phyloP scores from a whole-genome alignment of 2,888 invertebrate genomes.

The Asteroscopus sphinx region DNA sequence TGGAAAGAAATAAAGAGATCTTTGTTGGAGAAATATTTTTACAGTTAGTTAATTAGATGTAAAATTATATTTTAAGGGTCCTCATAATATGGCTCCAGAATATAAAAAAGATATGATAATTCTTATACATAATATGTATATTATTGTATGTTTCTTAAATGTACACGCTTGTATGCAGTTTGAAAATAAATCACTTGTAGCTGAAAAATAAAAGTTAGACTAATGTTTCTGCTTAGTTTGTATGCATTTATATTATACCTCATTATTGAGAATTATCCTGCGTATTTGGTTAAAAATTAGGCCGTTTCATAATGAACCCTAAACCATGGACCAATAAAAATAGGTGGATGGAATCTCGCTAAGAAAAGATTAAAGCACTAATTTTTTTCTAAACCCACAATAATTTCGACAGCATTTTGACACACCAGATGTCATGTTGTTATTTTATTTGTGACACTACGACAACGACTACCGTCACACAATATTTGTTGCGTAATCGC shows the following conservation, averaged over 20 bases:
- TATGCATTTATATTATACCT: slow-evolving; percentile 65
- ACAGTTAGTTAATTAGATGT: slow-evolving; percentile 64
- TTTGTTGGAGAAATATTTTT: slow-evolving; percentile 70
- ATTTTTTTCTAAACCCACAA: too few species aligned
- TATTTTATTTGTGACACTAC: too few species aligned
- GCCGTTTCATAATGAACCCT: slow-evolving; percentile 35
- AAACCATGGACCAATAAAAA: too few species aligned
- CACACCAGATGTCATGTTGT: too few species aligned
- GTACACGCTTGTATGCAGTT: slow-evolving; percentile 64
- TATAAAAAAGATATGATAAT: slow-evolving; percentile 55
- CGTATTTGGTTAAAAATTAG: slow-evolving; percentile 48
- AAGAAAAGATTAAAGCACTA: too few species aligned
- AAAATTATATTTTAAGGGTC: slow-evolving; percentile 62
- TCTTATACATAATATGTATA: slow-evolving; percentile 38
- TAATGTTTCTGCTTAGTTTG: slow-evolving; percentile 62
- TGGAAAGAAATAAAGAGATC: slow-evolving; percentile 58
- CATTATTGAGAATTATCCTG: slow-evolving; percentile 47
- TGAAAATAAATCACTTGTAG: slow-evolving; percentile 57
- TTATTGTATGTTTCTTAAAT: slow-evolving; percentile 58
- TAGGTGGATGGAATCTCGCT: too few species aligned
- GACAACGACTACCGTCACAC: too few species aligned
- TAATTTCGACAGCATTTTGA: too few species aligned
- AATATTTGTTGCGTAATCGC: too few species aligned
- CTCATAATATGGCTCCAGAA: slow-evolving; percentile 63
- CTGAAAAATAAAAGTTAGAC: slow-evolving; percentile 58